These are phyloP conservation scores for Cyphomyrus discorhynchus DNA, from an alignment of 2,113 vertebrate species.

Conservation along the genomic window DNA sequence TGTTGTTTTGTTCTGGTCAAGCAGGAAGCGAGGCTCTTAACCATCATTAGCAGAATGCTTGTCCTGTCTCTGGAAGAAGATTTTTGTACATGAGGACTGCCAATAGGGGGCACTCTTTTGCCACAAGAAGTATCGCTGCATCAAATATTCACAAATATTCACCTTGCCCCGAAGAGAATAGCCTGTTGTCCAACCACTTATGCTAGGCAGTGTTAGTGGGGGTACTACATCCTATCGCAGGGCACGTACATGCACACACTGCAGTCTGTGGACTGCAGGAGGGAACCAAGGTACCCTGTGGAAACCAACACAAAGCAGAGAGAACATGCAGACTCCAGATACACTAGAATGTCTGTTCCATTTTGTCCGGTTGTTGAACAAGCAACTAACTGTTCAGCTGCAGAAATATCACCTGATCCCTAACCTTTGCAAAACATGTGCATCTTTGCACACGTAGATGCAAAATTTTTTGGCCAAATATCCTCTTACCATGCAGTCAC, in stretches of 20 bases:
- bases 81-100: slow-evolving; percentile 30
- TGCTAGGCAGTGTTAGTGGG: background rate
- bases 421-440: background rate
- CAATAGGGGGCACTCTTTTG: slow-evolving; percentile 51
- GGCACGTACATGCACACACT: background rate
- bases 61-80: background rate
- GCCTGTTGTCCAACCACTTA: background rate
- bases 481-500: background rate
- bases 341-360: background rate
- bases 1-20: background rate
- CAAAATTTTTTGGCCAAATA: background rate
- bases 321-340: background rate
- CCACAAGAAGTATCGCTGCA: background rate
- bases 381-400: background rate
- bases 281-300: background rate
- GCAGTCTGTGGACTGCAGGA: background rate
- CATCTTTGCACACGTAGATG: background rate
- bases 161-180: background rate
- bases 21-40: background rate
- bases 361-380: background rate
- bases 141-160: background rate
- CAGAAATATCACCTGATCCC: background rate
- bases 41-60: background rate
- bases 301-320: background rate
- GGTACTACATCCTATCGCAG: background rate